These are phyloP conservation scores for Scomber colias DNA, from an alignment of 2,113 vertebrate species.

Conservation along the genomic window DNA sequence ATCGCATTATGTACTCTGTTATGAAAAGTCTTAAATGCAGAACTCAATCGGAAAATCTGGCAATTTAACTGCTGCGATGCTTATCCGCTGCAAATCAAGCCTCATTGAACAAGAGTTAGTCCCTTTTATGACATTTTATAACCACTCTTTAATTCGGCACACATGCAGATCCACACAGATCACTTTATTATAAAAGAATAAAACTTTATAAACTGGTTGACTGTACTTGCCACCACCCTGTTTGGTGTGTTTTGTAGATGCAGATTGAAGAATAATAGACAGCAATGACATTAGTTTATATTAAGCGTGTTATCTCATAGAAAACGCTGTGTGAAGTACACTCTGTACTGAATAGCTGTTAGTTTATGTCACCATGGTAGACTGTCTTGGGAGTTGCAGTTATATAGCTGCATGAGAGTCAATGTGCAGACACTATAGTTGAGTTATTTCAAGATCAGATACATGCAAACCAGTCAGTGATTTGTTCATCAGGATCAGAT, in stretches of 20 bases:
- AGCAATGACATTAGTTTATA: no score
- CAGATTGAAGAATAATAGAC: not conserved
- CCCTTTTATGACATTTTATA: not conserved
- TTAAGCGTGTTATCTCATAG: no score
- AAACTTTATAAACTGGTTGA: not conserved
- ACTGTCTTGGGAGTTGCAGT: not conserved
- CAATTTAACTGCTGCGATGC: not conserved
- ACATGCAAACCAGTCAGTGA: not conserved
- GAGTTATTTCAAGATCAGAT: not conserved
- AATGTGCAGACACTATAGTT: not conserved
- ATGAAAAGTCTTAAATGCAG: not conserved
- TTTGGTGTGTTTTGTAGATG: not conserved
- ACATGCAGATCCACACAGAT: not conserved
- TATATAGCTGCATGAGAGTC: not conserved
- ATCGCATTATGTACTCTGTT: not conserved
- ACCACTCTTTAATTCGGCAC: not conserved
- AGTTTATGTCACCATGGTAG: not conserved
- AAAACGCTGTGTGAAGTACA: not conserved
- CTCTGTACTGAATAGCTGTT: not conserved
- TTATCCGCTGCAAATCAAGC: not conserved
- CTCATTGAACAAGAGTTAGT: accelerated
- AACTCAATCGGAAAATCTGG: conserved; percentile 23
- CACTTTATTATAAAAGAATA: not conserved
- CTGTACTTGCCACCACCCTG: not conserved
- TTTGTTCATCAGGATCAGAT: conserved; percentile 1